Conservation (phyloP, 2,888 invertebrate species). For the Slavum lentiscoides region DNA sequence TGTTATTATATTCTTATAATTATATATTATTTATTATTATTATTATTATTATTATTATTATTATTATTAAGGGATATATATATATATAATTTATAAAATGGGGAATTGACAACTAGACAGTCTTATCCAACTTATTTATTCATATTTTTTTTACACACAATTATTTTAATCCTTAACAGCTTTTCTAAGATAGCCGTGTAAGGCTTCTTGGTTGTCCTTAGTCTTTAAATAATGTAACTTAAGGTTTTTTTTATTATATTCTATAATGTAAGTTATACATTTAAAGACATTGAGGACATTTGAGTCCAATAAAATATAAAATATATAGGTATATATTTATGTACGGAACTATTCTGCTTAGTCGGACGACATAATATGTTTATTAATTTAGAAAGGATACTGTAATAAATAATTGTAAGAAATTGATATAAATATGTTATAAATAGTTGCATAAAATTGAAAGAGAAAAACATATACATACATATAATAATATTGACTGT, state of each 20-base stretch:
- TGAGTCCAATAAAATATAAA: slow-evolving; percentile 24
- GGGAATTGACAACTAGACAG: slow-evolving; percentile 44
- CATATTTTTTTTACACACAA: slow-evolving; percentile 42
- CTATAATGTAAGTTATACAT: slow-evolving; percentile 52
- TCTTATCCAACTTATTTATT: slow-evolving; percentile 53
- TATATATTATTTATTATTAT: slow-evolving; percentile 45
- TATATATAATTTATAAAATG: slow-evolving; percentile 48
- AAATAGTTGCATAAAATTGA: slow-evolving; percentile 50
- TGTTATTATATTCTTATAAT: slow-evolving; percentile 41
- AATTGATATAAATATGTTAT: slow-evolving; percentile 52
- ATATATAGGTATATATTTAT: slow-evolving; percentile 44
- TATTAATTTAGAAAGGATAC: slow-evolving; percentile 48
- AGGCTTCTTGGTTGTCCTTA: slow-evolving; percentile 51
- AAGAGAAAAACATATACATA: slow-evolving; percentile 49
- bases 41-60: slow-evolving; percentile 41
- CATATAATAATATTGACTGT: slow-evolving; percentile 48
- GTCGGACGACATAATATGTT: slow-evolving; percentile 29
- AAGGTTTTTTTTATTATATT: slow-evolving; percentile 50
- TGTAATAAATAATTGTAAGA: slow-evolving; percentile 53
- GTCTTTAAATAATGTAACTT: slow-evolving; percentile 53
- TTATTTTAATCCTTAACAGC: slow-evolving; percentile 46
- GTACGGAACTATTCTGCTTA: slow-evolving; percentile 43
- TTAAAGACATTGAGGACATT: slow-evolving; percentile 50
- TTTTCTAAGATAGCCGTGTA: slow-evolving; percentile 46
- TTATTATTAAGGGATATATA: slow-evolving; percentile 40